Base-by-base conservation (phyloP, 2,888 invertebrate genomes). In the Cosmopolites sordidus region DNA sequence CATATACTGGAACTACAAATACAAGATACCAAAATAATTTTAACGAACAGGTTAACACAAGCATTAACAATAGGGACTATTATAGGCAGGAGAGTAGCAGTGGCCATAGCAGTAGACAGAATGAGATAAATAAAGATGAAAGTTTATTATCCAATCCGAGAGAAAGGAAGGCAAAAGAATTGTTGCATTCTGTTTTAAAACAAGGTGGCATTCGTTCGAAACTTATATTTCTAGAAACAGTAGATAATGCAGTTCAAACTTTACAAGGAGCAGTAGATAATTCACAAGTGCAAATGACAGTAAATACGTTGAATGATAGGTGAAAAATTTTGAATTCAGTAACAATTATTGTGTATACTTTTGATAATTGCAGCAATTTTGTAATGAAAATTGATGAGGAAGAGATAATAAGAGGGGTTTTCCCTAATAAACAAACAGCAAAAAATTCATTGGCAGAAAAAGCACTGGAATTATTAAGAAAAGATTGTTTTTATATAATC, bases 401-500 rank as follows among this genome's bases (percentile, higher is more conserved):
- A 52, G 58, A 54, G 39, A 14, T 62, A 8, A 56, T 40, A 1
- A 57, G 45, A 46, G 60, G 59, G 1, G 44, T 8, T 6, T 59
- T 54, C 39, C 17, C 29, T 11, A 51, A 29, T 30, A 58, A 59
- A 22, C 58, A 58, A 51, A 4, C 39, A 33, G 65, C 66, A 5
- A 66, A 65, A 57, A 56, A 56, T 45, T 49, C 53, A 8, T 43
- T 67, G 40, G 60, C 61, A n/a, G 64, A 65, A 54, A 51, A 56
- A 49, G 64, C 61, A 5, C 16, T 66, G 1, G 58, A 63, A 8
- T 50, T 59, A n/a, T 48, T 67, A 12, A 64, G 52, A 45, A 60
- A 61, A 42, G 62, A 64, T 45, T 66, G 66, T 51, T 66, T 66
- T 47, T 61, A 57, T 37, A 60, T 67, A 29, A 53, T 58, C 4